Conservation (phyloP, 2,797 vertebrate genomes). For the Hybognathus amarus region DNA sequence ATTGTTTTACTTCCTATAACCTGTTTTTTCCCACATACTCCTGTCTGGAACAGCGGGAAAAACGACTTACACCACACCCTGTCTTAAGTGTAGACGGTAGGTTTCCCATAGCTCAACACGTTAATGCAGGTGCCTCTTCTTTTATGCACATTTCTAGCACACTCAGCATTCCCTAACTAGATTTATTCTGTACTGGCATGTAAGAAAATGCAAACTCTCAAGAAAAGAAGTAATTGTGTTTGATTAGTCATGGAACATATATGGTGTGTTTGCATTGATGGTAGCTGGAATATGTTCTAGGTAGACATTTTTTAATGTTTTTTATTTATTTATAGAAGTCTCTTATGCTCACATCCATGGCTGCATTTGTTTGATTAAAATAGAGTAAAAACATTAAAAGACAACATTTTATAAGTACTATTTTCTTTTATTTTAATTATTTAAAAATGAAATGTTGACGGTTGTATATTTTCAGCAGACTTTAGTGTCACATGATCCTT, state of each 20-base stretch:
- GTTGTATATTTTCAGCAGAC: background rate
- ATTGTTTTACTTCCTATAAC: conserved; percentile 69
- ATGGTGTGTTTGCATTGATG: background rate
- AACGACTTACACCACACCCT: conserved; percentile 60
- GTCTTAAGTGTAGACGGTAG: conserved; percentile 53
- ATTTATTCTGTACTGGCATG: conserved; percentile 13
- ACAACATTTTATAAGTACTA: too few relatives aligned
- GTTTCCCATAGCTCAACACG: conserved; percentile 50
- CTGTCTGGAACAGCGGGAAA: conserved; percentile 41
- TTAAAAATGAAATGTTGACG: background rate
- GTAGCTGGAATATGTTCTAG: background rate
- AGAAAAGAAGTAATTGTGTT: background rate
- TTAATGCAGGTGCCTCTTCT: conserved; percentile 39
- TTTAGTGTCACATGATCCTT: background rate
- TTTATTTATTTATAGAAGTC: background rate
- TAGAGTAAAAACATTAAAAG: too few relatives aligned
- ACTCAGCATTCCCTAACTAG: conserved; percentile 52
- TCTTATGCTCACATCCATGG: background rate
- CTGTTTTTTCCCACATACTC: conserved; percentile 55
- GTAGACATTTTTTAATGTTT: background rate
- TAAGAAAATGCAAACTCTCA: background rate
- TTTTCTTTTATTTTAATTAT: background rate
- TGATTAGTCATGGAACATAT: background rate
- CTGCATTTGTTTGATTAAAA: background rate
- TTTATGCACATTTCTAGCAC: conserved; percentile 48